Percentiles rank a stretch among this genome's conserved stretches.
These are phyloP conservation scores for Morbakka virulenta DNA, from an alignment of 30 jellyfish, hydroid and myxozoan genomes.

Conservation along the genomic window DNA sequence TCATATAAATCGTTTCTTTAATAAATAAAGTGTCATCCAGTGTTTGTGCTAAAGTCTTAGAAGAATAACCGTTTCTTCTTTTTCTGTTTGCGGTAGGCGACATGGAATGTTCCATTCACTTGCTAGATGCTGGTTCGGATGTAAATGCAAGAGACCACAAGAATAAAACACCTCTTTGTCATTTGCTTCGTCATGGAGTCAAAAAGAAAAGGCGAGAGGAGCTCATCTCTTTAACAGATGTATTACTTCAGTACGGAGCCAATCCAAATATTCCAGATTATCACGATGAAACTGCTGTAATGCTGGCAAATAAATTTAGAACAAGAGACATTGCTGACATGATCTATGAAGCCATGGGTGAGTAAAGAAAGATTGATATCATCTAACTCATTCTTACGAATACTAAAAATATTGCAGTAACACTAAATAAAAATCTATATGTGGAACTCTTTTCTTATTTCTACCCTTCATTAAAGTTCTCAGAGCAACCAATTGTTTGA, in stretches of 20 bases:
- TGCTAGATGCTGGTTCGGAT: constrained; percentile 66
- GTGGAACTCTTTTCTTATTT: no score
- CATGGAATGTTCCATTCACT: constrained; percentile 34
- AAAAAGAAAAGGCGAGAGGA: constrained; percentile 17
- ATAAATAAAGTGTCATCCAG: no score
- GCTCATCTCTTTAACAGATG: constrained; percentile 39
- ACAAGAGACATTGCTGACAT: constrained; percentile 8
- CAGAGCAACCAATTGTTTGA: no score
- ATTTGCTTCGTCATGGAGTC: constrained; percentile 42
- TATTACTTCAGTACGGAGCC: constrained; percentile 71
- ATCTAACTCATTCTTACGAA: background rate
- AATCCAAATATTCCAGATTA: constrained; percentile 11
- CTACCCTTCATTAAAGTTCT: no score
- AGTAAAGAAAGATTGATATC: no score
- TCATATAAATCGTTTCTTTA: no score
- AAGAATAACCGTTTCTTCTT: no score
- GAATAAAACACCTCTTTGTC: constrained; percentile 51
- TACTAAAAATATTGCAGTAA: background rate
- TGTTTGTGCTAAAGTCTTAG: no score
- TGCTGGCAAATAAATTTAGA: constrained; percentile 20
- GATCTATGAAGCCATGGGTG: constrained; percentile 48
- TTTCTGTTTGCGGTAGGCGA: no score
- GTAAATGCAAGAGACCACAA: constrained; percentile 37
- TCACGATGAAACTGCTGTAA: constrained; percentile 59
- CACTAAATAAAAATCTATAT: no score